A percentile compares a stretch with the other conserved stretches of the same genome.
Evolutionary conservation across 2,888 invertebrate genomes (phyloP).

Genomic region (Aleiodes testaceus): DNA sequence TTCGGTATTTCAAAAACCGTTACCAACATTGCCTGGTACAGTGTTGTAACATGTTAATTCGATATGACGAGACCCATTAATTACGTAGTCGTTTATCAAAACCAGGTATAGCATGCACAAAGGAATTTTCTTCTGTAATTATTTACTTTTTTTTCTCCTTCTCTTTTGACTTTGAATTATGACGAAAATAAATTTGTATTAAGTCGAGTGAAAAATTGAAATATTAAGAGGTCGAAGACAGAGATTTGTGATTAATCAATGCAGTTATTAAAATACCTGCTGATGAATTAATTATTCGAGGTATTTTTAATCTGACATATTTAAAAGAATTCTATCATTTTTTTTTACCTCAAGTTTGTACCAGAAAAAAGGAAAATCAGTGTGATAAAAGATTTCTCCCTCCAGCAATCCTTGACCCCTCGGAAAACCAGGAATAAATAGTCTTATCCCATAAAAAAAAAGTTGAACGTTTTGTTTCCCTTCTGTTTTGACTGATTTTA

Average conservation of each 20-base stretch:
- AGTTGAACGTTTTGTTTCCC: constrained; percentile 29
- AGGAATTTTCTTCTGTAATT: constrained; percentile 1
- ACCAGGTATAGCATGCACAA: constrained; percentile 28
- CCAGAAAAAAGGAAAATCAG: no score
- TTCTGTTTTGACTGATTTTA: constrained; percentile 39
- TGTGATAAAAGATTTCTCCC: no score
- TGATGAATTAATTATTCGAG: no score
- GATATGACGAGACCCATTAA: constrained; percentile 60
- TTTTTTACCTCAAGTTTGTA: no score
- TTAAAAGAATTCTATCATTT: no score
- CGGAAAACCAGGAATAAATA: constrained; percentile 28
- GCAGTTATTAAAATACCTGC: no score
- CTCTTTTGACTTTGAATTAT: not conserved
- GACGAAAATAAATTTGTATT: not conserved
- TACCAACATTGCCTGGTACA: not conserved
- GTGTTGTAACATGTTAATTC: constrained; percentile 54
- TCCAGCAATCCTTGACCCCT: no score
- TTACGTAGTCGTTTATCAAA: constrained; percentile 49
- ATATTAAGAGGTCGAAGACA: constrained; percentile 2
- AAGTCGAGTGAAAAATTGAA: constrained; percentile 25
- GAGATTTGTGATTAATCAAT: not conserved
- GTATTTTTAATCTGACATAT: no score
- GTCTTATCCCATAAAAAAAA: constrained; percentile 20
- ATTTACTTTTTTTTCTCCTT: not conserved
- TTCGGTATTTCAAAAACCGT: constrained; percentile 7